phyloP scores from a whole-genome alignment of 2,797 vertebrate species.

The Phalanger gymnotis region DNA sequence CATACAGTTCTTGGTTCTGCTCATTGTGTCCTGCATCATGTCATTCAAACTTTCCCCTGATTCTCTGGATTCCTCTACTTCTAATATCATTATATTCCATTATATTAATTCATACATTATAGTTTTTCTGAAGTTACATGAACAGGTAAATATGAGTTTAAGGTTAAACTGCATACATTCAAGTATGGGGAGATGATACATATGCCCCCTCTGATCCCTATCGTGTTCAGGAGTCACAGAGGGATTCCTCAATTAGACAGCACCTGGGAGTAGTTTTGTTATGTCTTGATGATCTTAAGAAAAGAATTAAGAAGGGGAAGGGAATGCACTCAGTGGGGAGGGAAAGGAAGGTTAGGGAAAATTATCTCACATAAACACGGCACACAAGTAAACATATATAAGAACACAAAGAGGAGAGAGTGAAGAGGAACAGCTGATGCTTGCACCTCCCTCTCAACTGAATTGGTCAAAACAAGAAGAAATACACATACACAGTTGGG shows the following conservation, averaged over 20 bases:
- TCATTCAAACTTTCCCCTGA: neutral
- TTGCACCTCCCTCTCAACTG: neutral
- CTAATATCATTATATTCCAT: neutral
- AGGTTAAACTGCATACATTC: neutral
- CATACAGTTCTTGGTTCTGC: neutral
- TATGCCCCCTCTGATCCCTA: neutral
- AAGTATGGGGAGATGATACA: neutral
- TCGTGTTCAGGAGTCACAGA: neutral
- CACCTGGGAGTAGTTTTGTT: neutral
- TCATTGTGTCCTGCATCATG: neutral
- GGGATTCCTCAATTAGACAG: neutral
- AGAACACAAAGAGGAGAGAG: neutral
- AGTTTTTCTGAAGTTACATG: neutral
- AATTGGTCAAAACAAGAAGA: neutral
- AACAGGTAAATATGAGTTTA: neutral
- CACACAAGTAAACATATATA: neutral
- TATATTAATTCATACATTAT: neutral
- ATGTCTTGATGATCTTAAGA: neutral
- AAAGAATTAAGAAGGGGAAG: neutral
- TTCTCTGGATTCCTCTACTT: neutral
- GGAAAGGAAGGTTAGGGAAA: neutral
- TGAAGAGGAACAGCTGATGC: neutral
- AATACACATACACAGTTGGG: neutral
- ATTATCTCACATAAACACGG: neutral
- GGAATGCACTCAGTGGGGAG: neutral